A percentile compares a stretch with the other conserved stretches of the same genome.
Conservation (phyloP, 2,797 vertebrate genomes). For the Sebastes minor region DNA sequence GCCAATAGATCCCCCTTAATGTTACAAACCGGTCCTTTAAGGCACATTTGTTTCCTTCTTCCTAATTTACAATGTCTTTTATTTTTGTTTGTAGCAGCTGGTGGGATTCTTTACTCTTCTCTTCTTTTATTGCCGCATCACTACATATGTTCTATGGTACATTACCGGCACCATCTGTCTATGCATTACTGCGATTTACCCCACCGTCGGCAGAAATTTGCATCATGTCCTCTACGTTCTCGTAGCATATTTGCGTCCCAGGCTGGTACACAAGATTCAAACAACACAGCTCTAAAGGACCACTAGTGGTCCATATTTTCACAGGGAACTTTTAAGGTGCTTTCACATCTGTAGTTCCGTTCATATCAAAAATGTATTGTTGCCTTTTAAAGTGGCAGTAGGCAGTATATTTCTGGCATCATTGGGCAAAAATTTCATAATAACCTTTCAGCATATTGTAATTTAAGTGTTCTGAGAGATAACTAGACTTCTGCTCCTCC, state of each 20-base stretch:
- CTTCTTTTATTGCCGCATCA: background rate
- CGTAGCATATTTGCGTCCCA: too few relatives aligned
- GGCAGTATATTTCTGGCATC: too few relatives aligned
- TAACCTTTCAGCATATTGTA: too few relatives aligned
- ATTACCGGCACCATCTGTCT: background rate
- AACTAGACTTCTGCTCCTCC: too few relatives aligned
- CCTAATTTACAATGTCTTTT: background rate
- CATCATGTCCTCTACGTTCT: background rate
- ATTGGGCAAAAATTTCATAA: too few relatives aligned
- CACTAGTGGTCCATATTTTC: background rate
- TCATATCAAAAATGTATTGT: too few relatives aligned
- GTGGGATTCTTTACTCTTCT: background rate
- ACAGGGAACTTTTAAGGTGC: background rate
- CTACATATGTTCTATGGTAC: background rate
- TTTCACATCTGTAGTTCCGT: background rate
- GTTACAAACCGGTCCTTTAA: too few relatives aligned
- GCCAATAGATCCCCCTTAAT: too few relatives aligned
- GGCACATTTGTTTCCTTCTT: background rate
- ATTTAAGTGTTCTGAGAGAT: too few relatives aligned
- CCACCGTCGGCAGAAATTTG: background rate
- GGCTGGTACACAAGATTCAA: too few relatives aligned
- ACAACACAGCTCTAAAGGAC: background rate
- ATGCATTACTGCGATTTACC: background rate
- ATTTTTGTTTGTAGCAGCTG: background rate
- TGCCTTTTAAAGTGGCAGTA: background rate